Base-by-base conservation (phyloP, 2,113 vertebrate genomes). In the Leptobrachium ailaonicum region DNA sequence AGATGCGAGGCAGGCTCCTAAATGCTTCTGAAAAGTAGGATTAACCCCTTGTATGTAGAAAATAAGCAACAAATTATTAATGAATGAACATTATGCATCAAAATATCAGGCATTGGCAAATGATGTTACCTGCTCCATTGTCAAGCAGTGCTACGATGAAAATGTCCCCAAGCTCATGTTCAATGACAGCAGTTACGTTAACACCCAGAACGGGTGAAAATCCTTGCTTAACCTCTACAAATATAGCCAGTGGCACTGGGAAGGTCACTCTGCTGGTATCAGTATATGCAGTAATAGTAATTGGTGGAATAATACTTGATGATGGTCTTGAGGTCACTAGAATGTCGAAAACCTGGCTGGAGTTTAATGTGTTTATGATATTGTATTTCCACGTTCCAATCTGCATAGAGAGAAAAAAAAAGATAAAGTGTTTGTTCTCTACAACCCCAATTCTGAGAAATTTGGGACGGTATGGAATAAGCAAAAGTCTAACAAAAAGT, bases 71-170 rank as follows among this genome's bases (percentile, higher is more conserved):
- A 60, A 60, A 60, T 32, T 6, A 20, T 1, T 64, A 20, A 10
- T 2, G 40, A 2, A 5, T 64, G n/a, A 32, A 32, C 20, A 32
- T 32, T 32, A 32, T 32, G 20, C 20, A 32, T 32, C 20, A 32
- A 32, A 32, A 32, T 32, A 32, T 32, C 20, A 32, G 20, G 20
- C 20, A 32, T 32, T 32, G 20, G 20, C 20, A 32, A 32, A 32
- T 32, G 10, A 40, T 40, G 0, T 85, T 86, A 93, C 91, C 92
- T 90, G 88, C 85, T 79, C 92, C 92, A 20, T 91, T 75, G 83
- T 93, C 92, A 13, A 85, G 41, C 20, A 94, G 89, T 13, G 83
- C 74, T 71, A 91, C n/a, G 0, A 0, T 13, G n/a, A 87, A 0
- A 32, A 76, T 20, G 0, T 80, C 6, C 68, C 84, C 89, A 6